phyloP scores from a whole-genome alignment of 2,888 invertebrate species.

The Eupithecia subfuscata region DNA sequence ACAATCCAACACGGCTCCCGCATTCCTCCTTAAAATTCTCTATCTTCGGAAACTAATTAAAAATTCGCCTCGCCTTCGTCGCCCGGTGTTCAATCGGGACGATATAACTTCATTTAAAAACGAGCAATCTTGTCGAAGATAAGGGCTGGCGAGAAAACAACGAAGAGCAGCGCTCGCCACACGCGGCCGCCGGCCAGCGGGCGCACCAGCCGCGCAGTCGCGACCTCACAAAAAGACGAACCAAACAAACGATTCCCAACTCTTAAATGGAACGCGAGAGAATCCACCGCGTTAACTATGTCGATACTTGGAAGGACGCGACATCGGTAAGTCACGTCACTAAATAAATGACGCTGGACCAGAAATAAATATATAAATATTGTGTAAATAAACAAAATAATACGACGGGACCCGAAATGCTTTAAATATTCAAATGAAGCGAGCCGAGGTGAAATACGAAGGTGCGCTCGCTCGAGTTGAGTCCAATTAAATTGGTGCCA shows the following conservation, averaged over 20 bases:
- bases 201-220: constrained; percentile 48
- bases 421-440: constrained; percentile 84
- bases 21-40: constrained; percentile 81
- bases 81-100: constrained; percentile 79
- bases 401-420: constrained; percentile 79
- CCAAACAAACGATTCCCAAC: constrained; percentile 74
- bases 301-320: constrained; percentile 83
- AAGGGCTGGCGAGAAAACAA: constrained; percentile 82
- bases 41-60: constrained; percentile 84
- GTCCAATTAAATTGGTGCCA: constrained; percentile 84
- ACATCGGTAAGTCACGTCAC: constrained; percentile 83
- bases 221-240: constrained; percentile 70
- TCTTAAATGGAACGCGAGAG: constrained; percentile 82
- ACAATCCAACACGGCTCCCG: constrained; percentile 74
- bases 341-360: constrained; percentile 79
- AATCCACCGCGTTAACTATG: constrained; percentile 82
- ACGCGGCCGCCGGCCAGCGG: constrained; percentile 58
- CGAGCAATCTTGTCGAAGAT: constrained; percentile 83
- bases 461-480: constrained; percentile 82
- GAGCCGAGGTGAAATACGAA: constrained; percentile 83
- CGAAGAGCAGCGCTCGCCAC: constrained; percentile 79
- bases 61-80: constrained; percentile 81
- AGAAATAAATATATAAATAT: constrained; percentile 83
- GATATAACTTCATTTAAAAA: constrained; percentile 84
- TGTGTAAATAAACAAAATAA: constrained; percentile 83